These are phyloP conservation scores for Troides oblongomaculatus DNA, from an alignment of 2,888 invertebrate species.

Conservation along the genomic window DNA sequence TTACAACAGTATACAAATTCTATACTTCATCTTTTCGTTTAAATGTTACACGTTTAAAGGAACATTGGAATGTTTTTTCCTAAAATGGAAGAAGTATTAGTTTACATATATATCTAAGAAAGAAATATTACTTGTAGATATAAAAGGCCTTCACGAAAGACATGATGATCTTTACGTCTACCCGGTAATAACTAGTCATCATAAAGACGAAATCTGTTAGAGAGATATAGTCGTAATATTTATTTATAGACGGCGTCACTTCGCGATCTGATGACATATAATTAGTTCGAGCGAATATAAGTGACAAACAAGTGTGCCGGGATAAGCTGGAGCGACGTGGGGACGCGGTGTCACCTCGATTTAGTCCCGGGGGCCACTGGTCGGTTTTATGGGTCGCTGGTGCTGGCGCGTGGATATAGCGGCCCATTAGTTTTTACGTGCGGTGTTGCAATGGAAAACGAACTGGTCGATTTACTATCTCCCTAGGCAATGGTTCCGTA, in stretches of 20 bases:
- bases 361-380: constrained; percentile 12
- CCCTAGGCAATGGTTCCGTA: constrained; percentile 13
- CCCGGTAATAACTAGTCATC: background rate
- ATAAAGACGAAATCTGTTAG: background rate
- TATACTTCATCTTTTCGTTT: no score
- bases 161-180: background rate
- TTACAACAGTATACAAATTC: no score
- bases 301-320: constrained; percentile 7
- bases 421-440: constrained; percentile 63
- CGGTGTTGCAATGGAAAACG: constrained; percentile 25
- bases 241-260: background rate
- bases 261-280: constrained; percentile 4
- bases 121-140: no score
- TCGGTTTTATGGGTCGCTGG: constrained; percentile 51
- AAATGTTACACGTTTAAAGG: no score
- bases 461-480: constrained; percentile 1
- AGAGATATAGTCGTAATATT: background rate
- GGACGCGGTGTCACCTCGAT: constrained; percentile 24
- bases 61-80: no score
- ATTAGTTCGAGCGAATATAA: constrained; percentile 7
- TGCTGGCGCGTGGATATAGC: constrained; percentile 42
- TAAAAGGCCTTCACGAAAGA: background rate
- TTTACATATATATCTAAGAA: no score
- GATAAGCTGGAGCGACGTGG: constrained; percentile 2
- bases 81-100: no score